Percentiles rank a stretch among this genome's conserved stretches.
phyloP scores from a whole-genome alignment of 2,888 invertebrate genomes.

The Ectropis crepuscularia region DNA sequence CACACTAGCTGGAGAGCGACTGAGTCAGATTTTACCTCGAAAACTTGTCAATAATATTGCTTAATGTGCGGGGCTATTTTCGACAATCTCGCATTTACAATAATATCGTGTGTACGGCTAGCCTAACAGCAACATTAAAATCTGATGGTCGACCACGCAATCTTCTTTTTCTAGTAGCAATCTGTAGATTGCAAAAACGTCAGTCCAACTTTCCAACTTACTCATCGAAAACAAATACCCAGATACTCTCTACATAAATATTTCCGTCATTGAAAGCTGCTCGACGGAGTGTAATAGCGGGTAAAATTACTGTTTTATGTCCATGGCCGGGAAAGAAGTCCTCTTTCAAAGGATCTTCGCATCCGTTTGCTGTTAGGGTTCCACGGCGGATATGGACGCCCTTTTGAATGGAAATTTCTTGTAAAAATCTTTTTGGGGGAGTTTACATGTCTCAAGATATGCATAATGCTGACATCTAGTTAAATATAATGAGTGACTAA shows the following conservation, averaged over 20 bases:
- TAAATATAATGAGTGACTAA: too few relatives aligned
- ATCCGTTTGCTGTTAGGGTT: constrained; percentile 31
- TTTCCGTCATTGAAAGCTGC: constrained; percentile 31
- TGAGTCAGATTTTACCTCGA: too few relatives aligned
- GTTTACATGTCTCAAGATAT: too few relatives aligned
- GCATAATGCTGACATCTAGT: too few relatives aligned
- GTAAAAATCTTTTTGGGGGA: constrained; percentile 2
- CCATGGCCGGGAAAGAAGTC: constrained; percentile 34
- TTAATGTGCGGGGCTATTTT: too few relatives aligned
- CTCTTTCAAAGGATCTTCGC: constrained; percentile 32
- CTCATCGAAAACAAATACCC: constrained; percentile 1
- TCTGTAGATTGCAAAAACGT: not conserved
- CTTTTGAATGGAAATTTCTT: constrained; percentile 16
- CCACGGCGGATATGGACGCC: constrained; percentile 10
- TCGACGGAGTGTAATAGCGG: constrained; percentile 47
- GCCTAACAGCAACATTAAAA: not conserved
- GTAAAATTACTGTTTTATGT: constrained; percentile 51
- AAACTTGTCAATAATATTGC: too few relatives aligned
- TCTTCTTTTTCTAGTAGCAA: too few relatives aligned
- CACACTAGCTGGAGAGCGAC: too few relatives aligned
- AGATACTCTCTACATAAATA: constrained; percentile 3
- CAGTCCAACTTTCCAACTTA: not conserved
- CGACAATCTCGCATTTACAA: too few relatives aligned
- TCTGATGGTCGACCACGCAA: not conserved
- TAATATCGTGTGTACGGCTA: too few relatives aligned